These are phyloP conservation scores for Drosophila lowei DNA, from an alignment of 1,140 invertebrate species.

Conservation along the genomic window DNA sequence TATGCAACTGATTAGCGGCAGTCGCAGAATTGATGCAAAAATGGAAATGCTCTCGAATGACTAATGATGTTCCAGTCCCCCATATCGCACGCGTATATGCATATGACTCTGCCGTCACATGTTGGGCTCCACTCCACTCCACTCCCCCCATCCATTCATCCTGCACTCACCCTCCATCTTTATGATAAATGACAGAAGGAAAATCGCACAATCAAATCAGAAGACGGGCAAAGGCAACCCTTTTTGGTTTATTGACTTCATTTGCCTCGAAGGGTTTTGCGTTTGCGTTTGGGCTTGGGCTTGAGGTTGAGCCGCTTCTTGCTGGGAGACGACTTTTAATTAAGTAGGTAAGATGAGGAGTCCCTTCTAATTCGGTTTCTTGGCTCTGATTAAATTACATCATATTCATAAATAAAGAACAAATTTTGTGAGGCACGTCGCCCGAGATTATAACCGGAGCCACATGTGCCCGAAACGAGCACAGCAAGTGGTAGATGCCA, in stretches of 20 bases:
- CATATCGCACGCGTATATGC: conserved; percentile 17
- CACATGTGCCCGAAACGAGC: conserved; percentile 48
- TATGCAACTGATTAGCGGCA: conserved; percentile 76
- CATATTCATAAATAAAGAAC: conserved; percentile 79
- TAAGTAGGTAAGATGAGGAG: conserved; percentile 54
- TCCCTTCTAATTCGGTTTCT: conserved; percentile 24
- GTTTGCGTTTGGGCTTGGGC: neutral
- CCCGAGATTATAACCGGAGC: conserved; percentile 43
- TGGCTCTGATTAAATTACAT: conserved; percentile 60
- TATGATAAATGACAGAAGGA: conserved; percentile 73
- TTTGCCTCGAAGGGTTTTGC: conserved; percentile 24
- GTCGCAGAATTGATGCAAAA: conserved; percentile 62
- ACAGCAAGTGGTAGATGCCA: conserved; percentile 34
- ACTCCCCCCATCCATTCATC: neutral
- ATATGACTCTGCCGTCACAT: conserved; percentile 18
- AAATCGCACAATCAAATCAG: conserved; percentile 75
- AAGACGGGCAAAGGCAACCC: conserved; percentile 43
- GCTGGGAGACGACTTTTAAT: conserved; percentile 58
- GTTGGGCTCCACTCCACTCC: too few relatives aligned
- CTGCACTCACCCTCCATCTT: conserved; percentile 39
- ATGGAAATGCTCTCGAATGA: conserved; percentile 67
- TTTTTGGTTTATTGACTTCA: conserved; percentile 72
- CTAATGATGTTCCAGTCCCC: conserved; percentile 54
- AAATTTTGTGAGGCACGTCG: conserved; percentile 63
- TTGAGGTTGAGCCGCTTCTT: conserved; percentile 27